Evolutionary conservation across 2,797 vertebrate genomes (phyloP).

Genomic region (Triplophysa bombifrons): DNA sequence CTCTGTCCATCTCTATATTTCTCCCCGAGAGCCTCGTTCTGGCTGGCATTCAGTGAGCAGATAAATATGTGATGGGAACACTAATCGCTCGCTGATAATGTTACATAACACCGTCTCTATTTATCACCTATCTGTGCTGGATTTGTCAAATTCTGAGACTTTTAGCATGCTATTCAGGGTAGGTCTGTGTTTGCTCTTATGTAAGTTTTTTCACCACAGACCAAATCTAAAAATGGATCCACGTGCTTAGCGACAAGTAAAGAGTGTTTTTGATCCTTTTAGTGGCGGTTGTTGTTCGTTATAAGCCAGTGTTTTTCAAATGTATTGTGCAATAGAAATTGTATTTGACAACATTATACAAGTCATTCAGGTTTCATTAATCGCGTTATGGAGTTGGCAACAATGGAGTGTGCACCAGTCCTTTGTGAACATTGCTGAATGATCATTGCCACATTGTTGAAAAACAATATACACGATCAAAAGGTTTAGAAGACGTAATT

Average conservation of each 20-base stretch:
- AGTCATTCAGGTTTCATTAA: slow-evolving; percentile 30
- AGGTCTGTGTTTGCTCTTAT: slow-evolving; percentile 61
- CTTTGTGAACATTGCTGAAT: neutral
- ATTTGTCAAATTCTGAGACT: slow-evolving; percentile 55
- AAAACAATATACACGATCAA: neutral
- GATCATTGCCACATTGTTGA: neutral
- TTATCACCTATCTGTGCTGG: slow-evolving; percentile 53
- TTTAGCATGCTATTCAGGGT: slow-evolving; percentile 52
- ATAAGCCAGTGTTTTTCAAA: neutral
- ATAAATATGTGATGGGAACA: slow-evolving; percentile 49
- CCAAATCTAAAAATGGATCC: slow-evolving; percentile 56
- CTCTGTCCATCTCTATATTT: slow-evolving; percentile 29
- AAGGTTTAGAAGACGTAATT: too few relatives aligned
- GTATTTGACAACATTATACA: slow-evolving; percentile 16
- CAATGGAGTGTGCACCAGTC: slow-evolving; percentile 11
- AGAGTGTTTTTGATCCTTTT: slow-evolving; percentile 9
- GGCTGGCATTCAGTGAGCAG: slow-evolving; percentile 43
- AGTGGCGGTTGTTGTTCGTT: neutral
- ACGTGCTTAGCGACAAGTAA: slow-evolving; percentile 21
- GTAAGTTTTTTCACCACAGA: slow-evolving; percentile 54
- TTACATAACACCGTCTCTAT: slow-evolving; percentile 51
- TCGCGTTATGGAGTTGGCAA: slow-evolving; percentile 29
- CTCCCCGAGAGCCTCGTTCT: slow-evolving; percentile 6
- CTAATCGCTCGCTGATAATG: slow-evolving; percentile 50
- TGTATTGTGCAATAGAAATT: slow-evolving; percentile 7